These are phyloP conservation scores for Pristionchus mayeri DNA, from an alignment of 2,888 invertebrate species.

Conservation along the genomic window DNA sequence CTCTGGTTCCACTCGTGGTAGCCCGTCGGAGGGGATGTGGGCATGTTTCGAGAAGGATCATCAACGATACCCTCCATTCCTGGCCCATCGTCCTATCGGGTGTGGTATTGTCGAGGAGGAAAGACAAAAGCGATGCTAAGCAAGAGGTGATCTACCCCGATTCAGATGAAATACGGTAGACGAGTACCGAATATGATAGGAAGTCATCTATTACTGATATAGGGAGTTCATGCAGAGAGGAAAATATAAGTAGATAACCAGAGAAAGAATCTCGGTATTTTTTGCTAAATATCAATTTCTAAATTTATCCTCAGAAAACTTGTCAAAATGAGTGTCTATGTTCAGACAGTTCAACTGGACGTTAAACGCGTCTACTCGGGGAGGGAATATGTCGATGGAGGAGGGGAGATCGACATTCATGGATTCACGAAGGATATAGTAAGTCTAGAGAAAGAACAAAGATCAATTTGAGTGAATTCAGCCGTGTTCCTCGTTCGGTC, in stretches of 20 bases:
- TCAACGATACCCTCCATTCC: constrained; percentile 29
- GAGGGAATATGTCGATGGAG: constrained; percentile 32
- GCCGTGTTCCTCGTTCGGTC: constrained; percentile 31
- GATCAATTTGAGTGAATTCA: not conserved
- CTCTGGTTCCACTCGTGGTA: not conserved
- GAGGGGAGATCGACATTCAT: constrained; percentile 20
- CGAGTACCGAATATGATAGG: no score
- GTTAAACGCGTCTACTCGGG: constrained; percentile 36
- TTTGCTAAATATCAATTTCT: no score
- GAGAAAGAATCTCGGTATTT: no score
- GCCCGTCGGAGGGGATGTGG: constrained; percentile 28
- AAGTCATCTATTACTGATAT: no score
- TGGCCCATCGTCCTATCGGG: constrained; percentile 29
- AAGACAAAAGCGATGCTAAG: not conserved
- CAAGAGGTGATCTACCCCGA: not conserved
- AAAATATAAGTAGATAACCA: no score
- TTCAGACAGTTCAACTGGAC: not conserved
- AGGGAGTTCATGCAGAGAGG: no score
- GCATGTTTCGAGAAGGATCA: not conserved
- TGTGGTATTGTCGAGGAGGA: constrained; percentile 2
- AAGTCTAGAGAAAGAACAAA: not conserved
- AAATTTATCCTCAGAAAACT: no score
- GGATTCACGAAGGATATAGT: constrained; percentile 13
- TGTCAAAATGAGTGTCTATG: not conserved
- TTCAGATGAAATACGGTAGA: not conserved